A percentile compares a stretch with the other conserved stretches of the same genome.
Conservation (phyloP, 2,888 invertebrate genomes). For the Dorcus hopei region DNA sequence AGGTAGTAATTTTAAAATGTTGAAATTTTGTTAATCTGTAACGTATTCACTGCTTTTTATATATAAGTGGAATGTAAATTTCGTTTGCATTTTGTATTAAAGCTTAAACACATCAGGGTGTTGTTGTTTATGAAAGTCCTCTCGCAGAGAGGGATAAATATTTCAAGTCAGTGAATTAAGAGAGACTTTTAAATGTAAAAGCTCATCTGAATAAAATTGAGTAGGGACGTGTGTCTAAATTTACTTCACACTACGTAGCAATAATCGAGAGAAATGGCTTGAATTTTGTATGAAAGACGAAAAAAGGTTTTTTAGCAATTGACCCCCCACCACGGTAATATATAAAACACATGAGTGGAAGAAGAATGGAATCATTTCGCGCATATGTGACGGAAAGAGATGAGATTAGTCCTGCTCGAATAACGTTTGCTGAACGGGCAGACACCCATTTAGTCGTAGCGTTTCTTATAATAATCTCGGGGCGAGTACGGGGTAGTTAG, state of each 20-base stretch:
- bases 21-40: too few species aligned
- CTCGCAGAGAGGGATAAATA: too few species aligned
- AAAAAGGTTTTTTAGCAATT: constrained; percentile 49
- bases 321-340: constrained; percentile 46
- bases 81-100: too few species aligned
- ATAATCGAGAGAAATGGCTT: constrained; percentile 50
- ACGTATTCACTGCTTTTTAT: too few species aligned
- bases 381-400: constrained; percentile 16
- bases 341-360: constrained; percentile 39
- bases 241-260: constrained; percentile 42
- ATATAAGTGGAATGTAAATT: too few species aligned
- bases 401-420: constrained; percentile 20
- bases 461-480: constrained; percentile 49
- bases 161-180: too few species aligned
- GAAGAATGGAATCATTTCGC: background rate
- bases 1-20: too few species aligned
- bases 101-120: too few species aligned
- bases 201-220: too few species aligned
- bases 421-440: constrained; percentile 46
- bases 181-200: too few species aligned
- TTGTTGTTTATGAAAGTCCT: too few species aligned
- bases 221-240: constrained; percentile 36
- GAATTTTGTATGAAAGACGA: constrained; percentile 50
- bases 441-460: constrained; percentile 47
- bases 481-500: constrained; percentile 39